Evolutionary conservation across 1,140 invertebrate species (phyloP), one percentile per base, ranked within the genome.

Genomic region (Gryon sp.): DNA sequence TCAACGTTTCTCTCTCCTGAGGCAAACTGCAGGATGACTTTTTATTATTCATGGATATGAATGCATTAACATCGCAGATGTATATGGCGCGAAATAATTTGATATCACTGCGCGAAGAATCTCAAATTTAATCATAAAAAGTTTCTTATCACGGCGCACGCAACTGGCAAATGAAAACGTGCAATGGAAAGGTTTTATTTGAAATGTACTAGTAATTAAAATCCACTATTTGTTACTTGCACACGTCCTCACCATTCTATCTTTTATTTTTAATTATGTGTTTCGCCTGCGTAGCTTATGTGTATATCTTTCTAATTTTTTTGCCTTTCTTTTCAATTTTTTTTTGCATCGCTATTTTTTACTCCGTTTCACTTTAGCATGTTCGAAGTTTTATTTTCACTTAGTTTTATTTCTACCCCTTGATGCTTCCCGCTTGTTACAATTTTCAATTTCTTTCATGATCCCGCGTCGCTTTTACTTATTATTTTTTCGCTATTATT

Each of bases 361-460:
- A 55, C 36, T 28, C 34, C 62, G 5, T 45, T 45, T 28, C 9
- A 20, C 20, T 30, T 12, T 1, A 22, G n/a, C 30, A 26, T 32
- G 15, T 55, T 46, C 62, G 18, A 32, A 18, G 16, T 52, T 55
- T 46, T 46, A 66, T 66, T 66, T 66, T 53, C 62, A 46, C 50
- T 66, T 36, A 36, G 40, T 28, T 9, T 55, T 55, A 36, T 46
- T 22, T 53, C 50, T 38, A 5, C 19, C 4, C 20, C 24, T 43
- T 19, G 36, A 28, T 28, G n/a, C 48, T 19, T n/a, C 14, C 53
- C 19, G 36, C n/a, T 55, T 45, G 50, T 53, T 45, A 55, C 62
- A 66, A 53, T 65, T 66, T 66, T 66, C 48, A 53, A 55, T 66
- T 66, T 45, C 50, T 66, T 66, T 28, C 11, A 65, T 55, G 8